Conservation (phyloP, 2,797 vertebrate genomes). For the Caiman crocodilus region DNA sequence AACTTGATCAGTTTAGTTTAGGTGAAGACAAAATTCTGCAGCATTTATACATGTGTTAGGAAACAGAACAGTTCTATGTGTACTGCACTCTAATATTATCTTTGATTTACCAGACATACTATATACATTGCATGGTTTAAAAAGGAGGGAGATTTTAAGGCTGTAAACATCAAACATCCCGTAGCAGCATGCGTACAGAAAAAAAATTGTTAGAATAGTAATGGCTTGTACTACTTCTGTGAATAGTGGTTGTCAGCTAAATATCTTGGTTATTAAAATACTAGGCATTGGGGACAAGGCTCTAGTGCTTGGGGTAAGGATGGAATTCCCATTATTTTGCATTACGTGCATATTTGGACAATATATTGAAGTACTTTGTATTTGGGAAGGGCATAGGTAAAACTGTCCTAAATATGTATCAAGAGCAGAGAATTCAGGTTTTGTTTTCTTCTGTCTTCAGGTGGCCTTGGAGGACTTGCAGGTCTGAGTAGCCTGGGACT, state of each 20-base stretch:
- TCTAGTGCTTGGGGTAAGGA: not conserved
- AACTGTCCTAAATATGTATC: not conserved
- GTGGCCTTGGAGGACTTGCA: conserved; percentile 84
- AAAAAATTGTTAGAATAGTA: not conserved
- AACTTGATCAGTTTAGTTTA: not conserved
- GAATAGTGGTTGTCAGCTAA: not conserved
- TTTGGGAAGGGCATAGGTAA: not conserved
- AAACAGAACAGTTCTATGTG: not conserved
- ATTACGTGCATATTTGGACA: not conserved
- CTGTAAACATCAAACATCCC: not conserved
- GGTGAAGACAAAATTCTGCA: not conserved
- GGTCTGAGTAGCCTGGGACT: conserved; percentile 85
- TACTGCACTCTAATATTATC: not conserved
- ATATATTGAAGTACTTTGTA: not conserved
- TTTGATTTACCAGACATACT: not conserved
- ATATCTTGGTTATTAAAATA: not conserved
- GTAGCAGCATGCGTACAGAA: not conserved
- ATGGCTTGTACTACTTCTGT: not conserved
- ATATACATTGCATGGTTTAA: not conserved
- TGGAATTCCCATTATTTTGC: not conserved
- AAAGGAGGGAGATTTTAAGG: accelerated
- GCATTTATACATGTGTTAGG: not conserved
- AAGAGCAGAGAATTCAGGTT: not conserved
- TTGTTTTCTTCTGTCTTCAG: conserved; percentile 62
- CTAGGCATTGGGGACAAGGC: not conserved